Percentiles rank a stretch among this genome's conserved stretches.
phyloP scores from a whole-genome alignment of 1,140 invertebrate genomes.

The Pseudobourletiella spinata region DNA sequence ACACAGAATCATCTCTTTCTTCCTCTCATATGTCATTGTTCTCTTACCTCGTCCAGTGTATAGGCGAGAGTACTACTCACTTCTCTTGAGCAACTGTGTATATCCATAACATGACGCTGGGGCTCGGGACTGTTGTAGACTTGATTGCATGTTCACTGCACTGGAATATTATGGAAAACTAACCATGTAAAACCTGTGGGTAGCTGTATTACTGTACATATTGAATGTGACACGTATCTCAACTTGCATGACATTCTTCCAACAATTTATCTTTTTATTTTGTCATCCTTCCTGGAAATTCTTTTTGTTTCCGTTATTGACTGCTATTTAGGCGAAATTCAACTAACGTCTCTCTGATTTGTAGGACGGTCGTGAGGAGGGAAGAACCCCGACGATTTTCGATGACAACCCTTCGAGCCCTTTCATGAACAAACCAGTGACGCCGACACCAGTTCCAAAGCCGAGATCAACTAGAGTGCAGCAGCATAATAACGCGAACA shows the following conservation, averaged over 20 bases:
- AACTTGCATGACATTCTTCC: not conserved
- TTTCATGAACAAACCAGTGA: slow-evolving; percentile 37
- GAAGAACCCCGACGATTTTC: not conserved
- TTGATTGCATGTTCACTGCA: no score
- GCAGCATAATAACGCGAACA: slow-evolving; percentile 25
- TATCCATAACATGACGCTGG: no score
- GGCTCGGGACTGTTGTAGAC: no score
- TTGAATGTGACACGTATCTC: no score
- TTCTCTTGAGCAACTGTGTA: no score
- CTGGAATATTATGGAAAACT: no score
- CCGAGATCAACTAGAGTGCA: slow-evolving; percentile 20
- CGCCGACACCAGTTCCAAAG: slow-evolving; percentile 38
- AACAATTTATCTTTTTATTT: not conserved
- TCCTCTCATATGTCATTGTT: not conserved
- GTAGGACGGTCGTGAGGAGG: not conserved
- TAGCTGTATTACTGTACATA: no score
- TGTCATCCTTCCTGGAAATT: not conserved
- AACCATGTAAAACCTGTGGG: no score
- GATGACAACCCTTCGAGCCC: not conserved
- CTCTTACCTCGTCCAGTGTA: not conserved
- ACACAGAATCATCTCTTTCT: not conserved
- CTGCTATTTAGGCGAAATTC: not conserved
- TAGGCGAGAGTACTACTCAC: no score
- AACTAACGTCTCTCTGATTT: not conserved
- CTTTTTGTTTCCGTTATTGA: not conserved